These are phyloP conservation scores for Metopia argyrocephala DNA, from an alignment of 2,888 invertebrate species.

Conservation along the genomic window DNA sequence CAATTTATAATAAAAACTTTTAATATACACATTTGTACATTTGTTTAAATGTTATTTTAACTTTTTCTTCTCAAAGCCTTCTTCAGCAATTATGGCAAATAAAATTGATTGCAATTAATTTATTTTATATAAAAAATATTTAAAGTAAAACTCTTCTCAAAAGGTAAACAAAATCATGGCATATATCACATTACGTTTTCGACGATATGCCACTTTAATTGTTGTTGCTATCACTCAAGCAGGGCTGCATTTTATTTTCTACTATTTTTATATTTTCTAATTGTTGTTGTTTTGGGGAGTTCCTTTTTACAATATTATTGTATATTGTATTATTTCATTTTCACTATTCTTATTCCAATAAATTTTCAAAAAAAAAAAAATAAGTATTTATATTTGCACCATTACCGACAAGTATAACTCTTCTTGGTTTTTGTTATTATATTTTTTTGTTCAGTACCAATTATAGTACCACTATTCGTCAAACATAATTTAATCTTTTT, in stretches of 20 bases:
- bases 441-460: no score
- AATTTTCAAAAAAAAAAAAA: no score
- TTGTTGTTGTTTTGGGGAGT: constrained; percentile 33
- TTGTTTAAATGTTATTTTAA: constrained; percentile 15
- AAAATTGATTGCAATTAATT: constrained; percentile 21
- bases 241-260: constrained; percentile 48
- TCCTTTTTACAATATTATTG: constrained; percentile 16
- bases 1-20: constrained; percentile 31
- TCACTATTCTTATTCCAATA: neutral
- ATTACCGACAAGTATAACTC: constrained; percentile 5
- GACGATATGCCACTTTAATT: constrained; percentile 18
- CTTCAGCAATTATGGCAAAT: constrained; percentile 49
- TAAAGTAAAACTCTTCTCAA: constrained; percentile 1
- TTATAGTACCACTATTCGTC: no score
- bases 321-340: constrained; percentile 18
- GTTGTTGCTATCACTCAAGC: constrained; percentile 27
- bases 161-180: constrained; percentile 46
- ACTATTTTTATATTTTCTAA: constrained; percentile 35
- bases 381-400: constrained; percentile 33
- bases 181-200: constrained; percentile 47
- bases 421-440: neutral
- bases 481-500: constrained; percentile 5
- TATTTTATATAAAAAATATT: constrained; percentile 14
- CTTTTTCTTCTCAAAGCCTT: neutral
- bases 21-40: constrained; percentile 57